Evolutionary conservation across 2,888 invertebrate genomes (phyloP).

Genomic region (Pachliopta kotzebuea): DNA sequence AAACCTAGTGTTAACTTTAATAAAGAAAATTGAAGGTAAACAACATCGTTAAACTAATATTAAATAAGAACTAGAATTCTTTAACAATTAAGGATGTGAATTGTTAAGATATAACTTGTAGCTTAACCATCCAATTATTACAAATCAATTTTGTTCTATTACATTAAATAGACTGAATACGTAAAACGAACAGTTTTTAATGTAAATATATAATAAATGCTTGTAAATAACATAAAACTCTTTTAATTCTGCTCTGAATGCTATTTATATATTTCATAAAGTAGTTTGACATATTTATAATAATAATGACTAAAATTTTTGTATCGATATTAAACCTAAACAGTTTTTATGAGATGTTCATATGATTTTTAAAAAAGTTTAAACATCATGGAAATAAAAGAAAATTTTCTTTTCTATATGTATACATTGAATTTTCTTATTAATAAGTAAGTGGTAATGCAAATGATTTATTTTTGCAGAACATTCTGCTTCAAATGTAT

Average conservation of each 20-base stretch:
- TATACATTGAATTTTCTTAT: too few species aligned
- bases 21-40: not conserved
- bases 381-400: too few species aligned
- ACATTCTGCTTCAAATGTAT: too few species aligned
- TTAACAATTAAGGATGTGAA: not conserved
- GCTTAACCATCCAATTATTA: not conserved
- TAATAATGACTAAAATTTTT: too few species aligned
- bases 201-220: constrained; percentile 10
- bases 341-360: too few species aligned
- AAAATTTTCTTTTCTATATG: too few species aligned
- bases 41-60: not conserved
- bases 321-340: too few species aligned
- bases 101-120: constrained; percentile 6
- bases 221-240: constrained; percentile 17
- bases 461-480: too few species aligned
- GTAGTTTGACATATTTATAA: too few species aligned
- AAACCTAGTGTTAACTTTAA: not conserved
- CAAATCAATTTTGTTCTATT: constrained; percentile 7
- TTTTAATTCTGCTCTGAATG: not conserved
- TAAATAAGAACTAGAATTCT: not conserved
- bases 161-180: constrained; percentile 26
- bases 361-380: too few species aligned
- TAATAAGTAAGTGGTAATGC: too few species aligned
- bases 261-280: too few species aligned
- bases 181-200: constrained; percentile 11